Evolutionary conservation across 2,113 vertebrate species (phyloP).

Genomic region (Symphodus melops): DNA sequence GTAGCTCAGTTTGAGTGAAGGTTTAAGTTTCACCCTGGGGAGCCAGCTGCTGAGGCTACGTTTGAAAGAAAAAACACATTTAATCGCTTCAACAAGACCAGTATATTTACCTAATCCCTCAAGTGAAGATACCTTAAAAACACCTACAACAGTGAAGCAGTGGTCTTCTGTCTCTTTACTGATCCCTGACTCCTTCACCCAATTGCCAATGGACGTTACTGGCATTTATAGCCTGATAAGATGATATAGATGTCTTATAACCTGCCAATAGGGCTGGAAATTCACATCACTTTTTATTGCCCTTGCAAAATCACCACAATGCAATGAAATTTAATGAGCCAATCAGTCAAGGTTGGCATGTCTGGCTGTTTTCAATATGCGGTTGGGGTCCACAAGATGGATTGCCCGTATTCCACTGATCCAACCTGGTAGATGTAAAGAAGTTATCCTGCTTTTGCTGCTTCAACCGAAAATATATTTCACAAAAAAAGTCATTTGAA

Average conservation of each 20-base stretch:
- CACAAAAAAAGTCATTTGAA: background rate
- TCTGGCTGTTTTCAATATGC: conserved; percentile 25
- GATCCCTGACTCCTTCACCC: conserved; percentile 18
- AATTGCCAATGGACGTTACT: conserved; percentile 32
- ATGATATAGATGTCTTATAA: conserved; percentile 32
- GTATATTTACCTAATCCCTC: background rate
- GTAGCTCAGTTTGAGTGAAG: conserved; percentile 4
- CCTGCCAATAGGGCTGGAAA: conserved; percentile 29
- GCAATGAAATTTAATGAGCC: conserved; percentile 59
- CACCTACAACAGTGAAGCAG: too few species aligned
- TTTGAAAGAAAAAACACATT: background rate
- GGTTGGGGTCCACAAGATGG: background rate
- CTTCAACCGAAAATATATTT: conserved; percentile 10
- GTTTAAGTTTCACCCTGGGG: conserved; percentile 22
- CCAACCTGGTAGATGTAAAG: conserved; percentile 9
- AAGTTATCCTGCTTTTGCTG: conserved; percentile 30
- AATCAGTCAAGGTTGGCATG: conserved; percentile 54
- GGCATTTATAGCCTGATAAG: conserved; percentile 38
- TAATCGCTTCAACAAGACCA: background rate
- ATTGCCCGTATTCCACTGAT: conserved; percentile 37
- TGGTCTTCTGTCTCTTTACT: conserved; percentile 22
- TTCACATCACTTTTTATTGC: conserved; percentile 41
- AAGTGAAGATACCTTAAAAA: too few species aligned
- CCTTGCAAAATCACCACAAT: conserved; percentile 48
- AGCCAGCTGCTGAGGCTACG: too few species aligned